Conservation (phyloP, 2,797 vertebrate genomes). For the Sandelia bainsii region DNA sequence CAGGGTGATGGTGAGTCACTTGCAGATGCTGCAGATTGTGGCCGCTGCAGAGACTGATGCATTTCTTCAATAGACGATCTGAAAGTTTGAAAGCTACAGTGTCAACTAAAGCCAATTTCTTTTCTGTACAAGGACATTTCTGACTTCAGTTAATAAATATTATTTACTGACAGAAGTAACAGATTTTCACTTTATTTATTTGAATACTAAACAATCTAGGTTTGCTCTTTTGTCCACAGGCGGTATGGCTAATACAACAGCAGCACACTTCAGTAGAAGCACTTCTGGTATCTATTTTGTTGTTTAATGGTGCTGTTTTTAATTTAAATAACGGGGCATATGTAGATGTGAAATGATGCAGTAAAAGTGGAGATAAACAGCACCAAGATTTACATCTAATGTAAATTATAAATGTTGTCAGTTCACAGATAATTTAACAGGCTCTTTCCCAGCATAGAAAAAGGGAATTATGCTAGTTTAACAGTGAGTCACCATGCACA, state of each 20-base stretch:
- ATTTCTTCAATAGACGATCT: conserved; percentile 11
- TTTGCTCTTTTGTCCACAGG: background rate
- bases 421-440: background rate
- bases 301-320: too few species aligned
- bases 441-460: too few species aligned
- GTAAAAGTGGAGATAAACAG: background rate
- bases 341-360: background rate
- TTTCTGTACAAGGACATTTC: conserved; percentile 20
- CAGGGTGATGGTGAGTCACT: background rate
- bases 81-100: background rate
- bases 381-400: background rate
- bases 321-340: too few species aligned
- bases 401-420: background rate
- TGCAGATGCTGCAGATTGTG: conserved; percentile 28
- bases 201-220: background rate
- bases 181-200: background rate
- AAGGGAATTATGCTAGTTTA: too few species aligned
- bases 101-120: background rate
- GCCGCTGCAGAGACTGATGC: conserved; percentile 15
- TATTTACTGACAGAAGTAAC: conserved; percentile 17
- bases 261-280: too few species aligned
- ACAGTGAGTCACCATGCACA: background rate
- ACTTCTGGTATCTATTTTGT: too few species aligned
- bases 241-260: background rate
- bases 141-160: conserved; percentile 52